Base-by-base conservation (phyloP, 2,113 vertebrate species). In the Symphodus melops region DNA sequence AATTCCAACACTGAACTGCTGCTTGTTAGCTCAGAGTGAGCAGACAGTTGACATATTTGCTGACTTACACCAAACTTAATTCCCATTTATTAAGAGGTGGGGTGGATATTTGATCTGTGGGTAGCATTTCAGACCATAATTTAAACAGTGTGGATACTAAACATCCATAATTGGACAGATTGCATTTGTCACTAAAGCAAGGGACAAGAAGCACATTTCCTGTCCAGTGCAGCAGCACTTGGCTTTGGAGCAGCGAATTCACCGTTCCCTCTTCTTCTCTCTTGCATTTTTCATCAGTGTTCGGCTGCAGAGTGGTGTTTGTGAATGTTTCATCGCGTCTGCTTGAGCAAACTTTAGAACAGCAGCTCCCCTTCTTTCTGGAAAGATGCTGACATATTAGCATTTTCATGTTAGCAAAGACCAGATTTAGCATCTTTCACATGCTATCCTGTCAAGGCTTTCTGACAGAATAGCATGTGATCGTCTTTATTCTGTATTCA, bases 231-330 rank as follows among this genome's bases (percentile, higher is more conserved):
- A 33, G 16, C 19, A 63, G 57, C 52, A 63, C 49, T 77, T 62
- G 58, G 68, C 68, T 37, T 20, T 11, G 13, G 54, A 86, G 51
- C 48, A 71, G 17, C 39, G 49, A 72, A 49, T 68, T 66, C 39
- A 71, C 41, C 63, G 39, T 46, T 81, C 20, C 57, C 6, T 52
- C 37, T 20, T 54, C 66, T 28, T 52, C 44, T 20, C 63, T 66
- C 60, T 36, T 77, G 20, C 61, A 81, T 78, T 72, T 81, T 78
- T 80, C 53, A 83, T 85, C 68, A 75, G 70, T 25, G 52, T 19
- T 67, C 67, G 23, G 66, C 72, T 82, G 44, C 37, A 14, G 4
- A 9, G 48, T 23, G 25, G 9, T 67, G 59, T 77, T 48, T 66
- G 25, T 72, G 58, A 21, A 63, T 54, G 61, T 41, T 64, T 75